Conservation (phyloP, 2,888 invertebrate species). For the Latrodectus elegans region DNA sequence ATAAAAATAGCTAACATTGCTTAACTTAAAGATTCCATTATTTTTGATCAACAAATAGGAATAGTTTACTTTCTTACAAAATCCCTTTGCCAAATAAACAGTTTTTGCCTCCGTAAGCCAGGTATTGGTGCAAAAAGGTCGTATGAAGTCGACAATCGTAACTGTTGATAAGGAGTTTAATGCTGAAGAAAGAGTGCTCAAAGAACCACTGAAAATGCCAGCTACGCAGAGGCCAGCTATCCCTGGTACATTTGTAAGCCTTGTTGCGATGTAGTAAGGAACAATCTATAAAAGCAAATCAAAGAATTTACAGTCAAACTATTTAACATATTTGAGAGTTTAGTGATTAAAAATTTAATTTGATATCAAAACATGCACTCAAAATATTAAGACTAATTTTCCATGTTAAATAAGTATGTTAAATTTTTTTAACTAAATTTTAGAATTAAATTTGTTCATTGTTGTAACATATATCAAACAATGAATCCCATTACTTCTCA, state of each 20-base stretch:
- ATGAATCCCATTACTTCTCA: too few relatives aligned
- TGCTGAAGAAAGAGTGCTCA: conserved; percentile 93
- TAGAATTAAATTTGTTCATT: too few relatives aligned
- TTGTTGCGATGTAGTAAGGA: conserved; percentile 76
- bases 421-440: too few relatives aligned
- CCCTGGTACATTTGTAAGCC: conserved; percentile 80
- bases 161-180: conserved; percentile 93
- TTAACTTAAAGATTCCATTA: too few relatives aligned
- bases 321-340: too few relatives aligned
- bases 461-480: too few relatives aligned
- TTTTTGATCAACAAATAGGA: too few relatives aligned
- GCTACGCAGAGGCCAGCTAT: conserved; percentile 91
- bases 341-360: too few relatives aligned
- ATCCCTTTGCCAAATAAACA: background rate
- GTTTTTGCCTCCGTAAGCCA: background rate
- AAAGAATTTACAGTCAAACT: background rate
- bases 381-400: too few relatives aligned
- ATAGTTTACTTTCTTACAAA: background rate
- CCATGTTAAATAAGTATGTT: too few relatives aligned
- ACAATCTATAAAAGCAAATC: conserved; percentile 69
- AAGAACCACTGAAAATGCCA: conserved; percentile 91
- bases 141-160: conserved; percentile 89
- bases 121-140: conserved; percentile 72
- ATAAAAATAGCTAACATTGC: too few relatives aligned
- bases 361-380: too few relatives aligned